Percentiles rank a stretch among this genome's conserved stretches.
Evolutionary conservation across 2,113 vertebrate species (phyloP).

Genomic region (Psittacula cyanocephala): DNA sequence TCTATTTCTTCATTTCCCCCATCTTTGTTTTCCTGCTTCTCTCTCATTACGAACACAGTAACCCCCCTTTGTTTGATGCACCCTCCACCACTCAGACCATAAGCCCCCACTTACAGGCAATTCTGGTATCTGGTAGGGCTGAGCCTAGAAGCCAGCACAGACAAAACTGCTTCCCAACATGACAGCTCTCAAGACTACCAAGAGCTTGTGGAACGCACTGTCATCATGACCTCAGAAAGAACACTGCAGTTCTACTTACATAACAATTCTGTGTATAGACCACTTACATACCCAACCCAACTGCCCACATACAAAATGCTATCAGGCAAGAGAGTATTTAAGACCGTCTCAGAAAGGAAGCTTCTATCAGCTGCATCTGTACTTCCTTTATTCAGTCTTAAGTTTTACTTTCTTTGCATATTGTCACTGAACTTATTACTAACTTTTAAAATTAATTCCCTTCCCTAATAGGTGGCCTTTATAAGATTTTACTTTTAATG

Average conservation of each 20-base stretch:
- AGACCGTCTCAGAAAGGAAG: background rate
- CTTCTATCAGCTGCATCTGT: background rate
- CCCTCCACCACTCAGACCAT: background rate
- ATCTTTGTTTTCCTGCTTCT: background rate
- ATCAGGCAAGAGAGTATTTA: background rate
- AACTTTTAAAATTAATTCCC: background rate
- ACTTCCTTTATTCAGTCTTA: background rate
- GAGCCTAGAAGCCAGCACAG: background rate
- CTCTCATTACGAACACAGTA: background rate
- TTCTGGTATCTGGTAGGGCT: background rate
- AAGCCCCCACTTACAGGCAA: fast-evolving
- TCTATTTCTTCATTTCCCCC: background rate
- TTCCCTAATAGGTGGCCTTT: background rate
- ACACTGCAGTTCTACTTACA: background rate
- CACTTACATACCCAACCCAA: background rate
- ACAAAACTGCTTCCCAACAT: background rate
- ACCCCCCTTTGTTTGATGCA: background rate
- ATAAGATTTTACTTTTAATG: background rate
- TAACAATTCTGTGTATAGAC: background rate
- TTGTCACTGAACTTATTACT: background rate
- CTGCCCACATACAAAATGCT: background rate
- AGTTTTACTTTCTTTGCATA: background rate
- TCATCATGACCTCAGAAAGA: background rate
- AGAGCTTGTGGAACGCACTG: background rate
- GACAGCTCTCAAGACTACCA: background rate